Evolutionary conservation across 2,888 invertebrate species (phyloP).

Genomic region (Synanthedon formicaeformis): DNA sequence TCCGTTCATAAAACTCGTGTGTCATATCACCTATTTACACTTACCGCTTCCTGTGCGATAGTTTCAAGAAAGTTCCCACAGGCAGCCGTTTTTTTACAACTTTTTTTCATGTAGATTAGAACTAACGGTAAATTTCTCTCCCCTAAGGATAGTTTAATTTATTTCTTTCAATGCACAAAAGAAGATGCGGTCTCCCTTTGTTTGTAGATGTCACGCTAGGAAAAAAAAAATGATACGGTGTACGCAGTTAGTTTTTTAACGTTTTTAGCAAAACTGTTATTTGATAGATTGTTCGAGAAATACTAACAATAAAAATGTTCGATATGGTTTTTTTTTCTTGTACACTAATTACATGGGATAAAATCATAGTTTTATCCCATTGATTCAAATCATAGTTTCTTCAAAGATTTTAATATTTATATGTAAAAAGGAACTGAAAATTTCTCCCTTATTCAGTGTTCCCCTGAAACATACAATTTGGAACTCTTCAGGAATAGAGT

Average conservation of each 20-base stretch:
- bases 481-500: too few species aligned
- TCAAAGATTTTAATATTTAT: too few species aligned
- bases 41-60: slow-evolving; percentile 52
- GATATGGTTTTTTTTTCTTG: slow-evolving; percentile 2
- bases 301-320: too few species aligned
- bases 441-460: too few species aligned
- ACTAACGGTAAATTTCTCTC: slow-evolving; percentile 64
- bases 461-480: too few species aligned
- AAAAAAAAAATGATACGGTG: slow-evolving; percentile 28
- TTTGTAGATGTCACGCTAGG: slow-evolving; percentile 37
- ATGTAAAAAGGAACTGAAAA: too few species aligned
- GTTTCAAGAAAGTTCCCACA: slow-evolving; percentile 61
- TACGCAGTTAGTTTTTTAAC: slow-evolving; percentile 5
- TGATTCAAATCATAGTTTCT: too few species aligned
- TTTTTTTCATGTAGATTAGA: slow-evolving; percentile 54
- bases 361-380: too few species aligned
- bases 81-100: slow-evolving; percentile 41
- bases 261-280: not conserved
- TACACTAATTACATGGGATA: too few species aligned
- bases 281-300: not conserved
- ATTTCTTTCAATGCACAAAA: slow-evolving; percentile 54
- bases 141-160: slow-evolving; percentile 67
- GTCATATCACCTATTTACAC: slow-evolving; percentile 61
- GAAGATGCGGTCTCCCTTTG: slow-evolving; percentile 56
- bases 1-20: slow-evolving; percentile 49